Conservation (phyloP, 2,888 invertebrate genomes). For the Nemotelus nigrinus region DNA sequence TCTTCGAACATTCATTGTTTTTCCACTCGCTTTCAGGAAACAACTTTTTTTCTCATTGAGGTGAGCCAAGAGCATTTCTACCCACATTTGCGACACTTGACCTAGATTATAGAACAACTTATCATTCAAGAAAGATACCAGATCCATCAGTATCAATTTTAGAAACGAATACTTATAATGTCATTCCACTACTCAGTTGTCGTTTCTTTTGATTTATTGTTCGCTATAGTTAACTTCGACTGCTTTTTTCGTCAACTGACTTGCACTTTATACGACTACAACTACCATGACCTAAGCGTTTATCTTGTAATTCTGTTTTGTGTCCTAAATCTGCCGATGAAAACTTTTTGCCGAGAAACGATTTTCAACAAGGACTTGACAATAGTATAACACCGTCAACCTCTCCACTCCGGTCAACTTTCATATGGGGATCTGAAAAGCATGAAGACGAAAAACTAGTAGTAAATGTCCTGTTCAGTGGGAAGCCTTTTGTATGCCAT, state of each 20-base stretch:
- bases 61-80: too few relatives aligned
- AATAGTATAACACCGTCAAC: slow-evolving; percentile 19
- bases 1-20: too few relatives aligned
- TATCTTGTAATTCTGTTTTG: neutral
- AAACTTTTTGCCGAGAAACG: slow-evolving; percentile 15
- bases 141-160: neutral
- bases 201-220: slow-evolving; percentile 41
- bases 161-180: slow-evolving; percentile 27
- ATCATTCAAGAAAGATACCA: too few relatives aligned
- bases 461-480: slow-evolving; percentile 17
- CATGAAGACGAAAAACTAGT: neutral
- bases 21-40: too few relatives aligned
- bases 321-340: slow-evolving; percentile 26
- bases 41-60: too few relatives aligned
- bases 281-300: neutral
- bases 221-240: slow-evolving; percentile 29
- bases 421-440: neutral
- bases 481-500: slow-evolving; percentile 16
- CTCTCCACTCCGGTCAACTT: neutral
- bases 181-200: slow-evolving; percentile 22
- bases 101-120: too few relatives aligned
- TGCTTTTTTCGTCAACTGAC: slow-evolving; percentile 27
- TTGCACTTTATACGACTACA: slow-evolving; percentile 12
- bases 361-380: slow-evolving; percentile 30
- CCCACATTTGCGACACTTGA: too few relatives aligned